Conservation (phyloP, 2,797 vertebrate species). For the Bryconaethiops microstoma region DNA sequence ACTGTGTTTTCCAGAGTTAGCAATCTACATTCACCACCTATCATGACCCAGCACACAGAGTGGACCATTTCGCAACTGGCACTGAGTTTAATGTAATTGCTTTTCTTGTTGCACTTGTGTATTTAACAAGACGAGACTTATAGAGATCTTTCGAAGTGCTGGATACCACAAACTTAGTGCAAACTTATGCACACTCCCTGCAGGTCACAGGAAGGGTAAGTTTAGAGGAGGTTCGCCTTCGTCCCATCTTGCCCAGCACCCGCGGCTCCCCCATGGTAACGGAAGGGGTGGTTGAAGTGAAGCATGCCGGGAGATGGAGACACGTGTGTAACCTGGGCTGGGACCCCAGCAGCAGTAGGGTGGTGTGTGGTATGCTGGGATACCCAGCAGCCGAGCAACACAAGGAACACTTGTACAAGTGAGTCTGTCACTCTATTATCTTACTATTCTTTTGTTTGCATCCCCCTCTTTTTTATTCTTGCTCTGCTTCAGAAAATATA, state of each 20-base stretch:
- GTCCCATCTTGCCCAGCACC: conserved; percentile 81
- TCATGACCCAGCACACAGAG: conserved; percentile 13
- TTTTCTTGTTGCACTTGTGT: not conserved
- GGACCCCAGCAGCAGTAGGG: conserved; percentile 87
- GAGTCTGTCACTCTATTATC: conserved; percentile 51
- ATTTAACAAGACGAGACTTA: not conserved
- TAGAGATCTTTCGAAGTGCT: not conserved
- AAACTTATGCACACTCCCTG: conserved; percentile 1
- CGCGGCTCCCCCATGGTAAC: conserved; percentile 77
- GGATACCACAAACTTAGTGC: not conserved
- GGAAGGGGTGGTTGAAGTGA: conserved; percentile 93
- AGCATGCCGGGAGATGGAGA: conserved; percentile 89
- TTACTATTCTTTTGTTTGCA: not conserved
- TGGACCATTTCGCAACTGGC: not conserved
- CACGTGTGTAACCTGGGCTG: conserved; percentile 87
- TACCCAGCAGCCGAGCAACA: conserved; percentile 82
- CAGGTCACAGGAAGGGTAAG: conserved; percentile 68
- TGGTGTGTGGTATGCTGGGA: conserved; percentile 94
- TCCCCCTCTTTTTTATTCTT: too few relatives aligned
- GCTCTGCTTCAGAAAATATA: too few relatives aligned
- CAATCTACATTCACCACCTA: conserved; percentile 8
- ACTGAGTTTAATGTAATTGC: conserved; percentile 2
- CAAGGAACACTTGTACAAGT: conserved; percentile 87
- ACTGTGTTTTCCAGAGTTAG: conserved; percentile 27
- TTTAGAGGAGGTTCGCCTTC: conserved; percentile 86